Base-by-base conservation (phyloP, 2,113 vertebrate genomes). In the Tringa solitaria region DNA sequence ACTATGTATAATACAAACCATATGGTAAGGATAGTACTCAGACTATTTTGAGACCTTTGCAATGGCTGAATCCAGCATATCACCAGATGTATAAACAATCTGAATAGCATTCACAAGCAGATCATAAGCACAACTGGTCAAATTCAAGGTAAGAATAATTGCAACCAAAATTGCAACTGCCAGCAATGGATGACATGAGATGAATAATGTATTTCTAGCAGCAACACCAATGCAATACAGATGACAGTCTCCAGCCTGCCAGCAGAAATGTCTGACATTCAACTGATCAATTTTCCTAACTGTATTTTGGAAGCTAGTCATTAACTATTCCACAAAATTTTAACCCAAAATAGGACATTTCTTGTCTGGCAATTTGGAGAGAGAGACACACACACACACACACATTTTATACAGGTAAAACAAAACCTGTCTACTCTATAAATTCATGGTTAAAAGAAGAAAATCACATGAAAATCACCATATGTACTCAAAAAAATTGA, bases 101-200 rank as follows among this genome's bases (percentile, higher is more conserved):
- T 95, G 96, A 84, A 96, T n/a, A 84, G 83, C 61, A 84, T 97
- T 98, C 90, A 97, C 89, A 57, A 97, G 89, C 72, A 94, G 60
- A 91, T 95, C 96, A 82, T 91, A 96, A 85, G 94, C 30, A 91
- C 20, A 97, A 95, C 43, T 95, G 89, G 67, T 94, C 80, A 67
- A 94, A 90, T 8, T 88, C 48, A 91, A 98, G 89, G 89, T 97
- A 96, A 97, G 97, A 94, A 95, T 95, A 53, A 98, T 64, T 68
- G 92, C 72, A 94, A 98, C 79, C 28, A 97, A 98, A 89, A 95
- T 46, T 95, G 61, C 20, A 96, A 84, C 45, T 59, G 73, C 90
- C 70, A n/a, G 74, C 48, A 75, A 95, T 14, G 26, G 86, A 97
- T 69, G 85, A 96, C 74, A 90, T 78, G 19, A 97, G 95, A 85